Conservation (phyloP, 1,140 invertebrate genomes). For the Papilio polyxenes region DNA sequence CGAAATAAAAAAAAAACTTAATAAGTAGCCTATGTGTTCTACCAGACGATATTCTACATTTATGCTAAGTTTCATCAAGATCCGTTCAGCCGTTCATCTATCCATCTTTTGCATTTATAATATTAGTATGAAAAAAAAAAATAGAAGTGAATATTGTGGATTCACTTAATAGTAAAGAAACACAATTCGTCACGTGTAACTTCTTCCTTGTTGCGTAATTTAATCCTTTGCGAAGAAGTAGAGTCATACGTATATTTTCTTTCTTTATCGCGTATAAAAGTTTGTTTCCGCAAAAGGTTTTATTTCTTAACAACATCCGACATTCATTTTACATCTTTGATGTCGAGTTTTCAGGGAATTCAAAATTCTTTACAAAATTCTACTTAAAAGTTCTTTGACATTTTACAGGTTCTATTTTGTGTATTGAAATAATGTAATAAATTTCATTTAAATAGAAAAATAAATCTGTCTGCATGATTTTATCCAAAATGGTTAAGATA, state of each 20-base stretch:
- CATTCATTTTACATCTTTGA: slow-evolving; percentile 7
- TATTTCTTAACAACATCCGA: not conserved
- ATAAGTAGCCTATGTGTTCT: no score
- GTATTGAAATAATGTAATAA: not conserved
- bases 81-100: not conserved
- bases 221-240: not conserved
- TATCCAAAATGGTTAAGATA: no score
- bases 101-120: no score
- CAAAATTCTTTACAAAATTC: not conserved
- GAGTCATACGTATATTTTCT: not conserved
- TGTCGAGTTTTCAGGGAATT: not conserved
- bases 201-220: not conserved
- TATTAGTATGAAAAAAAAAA: no score
- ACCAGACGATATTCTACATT: no score
- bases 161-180: no score
- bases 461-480: no score
- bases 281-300: slow-evolving; percentile 18
- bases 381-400: not conserved
- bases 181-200: not conserved
- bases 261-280: not conserved
- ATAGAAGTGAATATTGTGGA: no score
- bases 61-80: no score
- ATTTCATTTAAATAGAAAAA: no score
- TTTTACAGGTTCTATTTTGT: not conserved
- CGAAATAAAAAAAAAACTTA: no score